Base-by-base conservation (phyloP, 92 coral and sea anemone genomes). In the Pocillopora meandrina region DNA sequence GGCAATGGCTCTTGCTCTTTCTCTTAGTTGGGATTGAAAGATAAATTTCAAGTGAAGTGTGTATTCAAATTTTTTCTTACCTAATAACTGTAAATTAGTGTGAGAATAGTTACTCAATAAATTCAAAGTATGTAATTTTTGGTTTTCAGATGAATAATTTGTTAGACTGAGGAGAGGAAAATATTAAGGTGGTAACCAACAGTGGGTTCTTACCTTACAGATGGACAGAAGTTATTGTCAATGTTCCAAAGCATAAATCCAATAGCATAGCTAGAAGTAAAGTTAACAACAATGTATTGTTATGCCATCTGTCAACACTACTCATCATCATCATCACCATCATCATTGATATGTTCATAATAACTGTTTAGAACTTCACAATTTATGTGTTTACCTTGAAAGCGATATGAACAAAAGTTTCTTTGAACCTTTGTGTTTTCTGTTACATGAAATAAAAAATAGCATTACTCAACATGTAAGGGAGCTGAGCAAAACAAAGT, bases 211-310 rank as follows among this genome's bases (percentile, higher is more conserved):
- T 76, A 92, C 98, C 98, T 96, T 15, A 96, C 92, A 42, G 85
- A 79, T 9, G 90, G 74, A 74, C 98, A 96, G 73, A 92, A 96
- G 76, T 91, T 92, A 80, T 96, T 96, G 76, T 96, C 98, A 81
- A 96, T 88, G 86, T 94, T 96, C 98, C 98, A 96, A 59, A 96
- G 63, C 64, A 96, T 78, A 91, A 96, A 96, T 55, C 98, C 98
- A 59, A 74, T 60, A 57, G 91, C 95, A 87, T 90, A 94, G 78
- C 98, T 96, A 47, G 18, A 75, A 64, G 13, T 31, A 31, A 14
- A 75, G 19, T 33, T 12, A 34, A 33, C 36, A 33, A 2, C 36
- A 33, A 33, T 34, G 4, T 23, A 21, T 1, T 12, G 34, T 67
- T 31, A 67, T 11, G 14, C 21, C 3, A 7, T n/a, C 21, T 65